Percentiles rank a stretch among this genome's conserved stretches.
Conservation (phyloP, 2,113 vertebrate species). For the Sylvia atricapilla region DNA sequence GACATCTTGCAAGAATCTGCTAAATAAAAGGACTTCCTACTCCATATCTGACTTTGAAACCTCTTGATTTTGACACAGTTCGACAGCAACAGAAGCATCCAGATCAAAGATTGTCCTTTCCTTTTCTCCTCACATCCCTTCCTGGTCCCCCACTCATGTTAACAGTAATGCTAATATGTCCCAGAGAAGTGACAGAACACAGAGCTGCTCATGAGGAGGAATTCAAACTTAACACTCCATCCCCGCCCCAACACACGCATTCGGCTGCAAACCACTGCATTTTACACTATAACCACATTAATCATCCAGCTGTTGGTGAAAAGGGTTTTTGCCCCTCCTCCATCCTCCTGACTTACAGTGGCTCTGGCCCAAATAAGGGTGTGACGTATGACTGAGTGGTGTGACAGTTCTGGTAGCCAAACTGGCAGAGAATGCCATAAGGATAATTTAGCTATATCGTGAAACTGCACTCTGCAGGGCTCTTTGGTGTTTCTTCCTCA, state of each 20-base stretch:
- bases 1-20: neutral
- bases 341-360: neutral
- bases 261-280: neutral
- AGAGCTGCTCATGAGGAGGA: neutral
- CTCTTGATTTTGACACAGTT: neutral
- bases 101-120: neutral
- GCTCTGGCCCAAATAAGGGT: neutral
- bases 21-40: fast-evolving
- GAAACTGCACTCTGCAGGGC: neutral
- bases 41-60: neutral
- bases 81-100: neutral
- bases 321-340: neutral
- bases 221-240: neutral
- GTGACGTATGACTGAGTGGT: neutral
- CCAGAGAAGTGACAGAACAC: neutral
- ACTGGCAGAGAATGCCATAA: neutral
- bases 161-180: neutral
- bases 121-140: neutral
- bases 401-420: neutral
- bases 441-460: neutral
- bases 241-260: neutral
- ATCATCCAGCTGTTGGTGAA: neutral
- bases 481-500: neutral
- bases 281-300: neutral
- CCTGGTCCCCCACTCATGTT: neutral